phyloP scores from a whole-genome alignment of 2,888 invertebrate species.

The Epirrhoe alternata region DNA sequence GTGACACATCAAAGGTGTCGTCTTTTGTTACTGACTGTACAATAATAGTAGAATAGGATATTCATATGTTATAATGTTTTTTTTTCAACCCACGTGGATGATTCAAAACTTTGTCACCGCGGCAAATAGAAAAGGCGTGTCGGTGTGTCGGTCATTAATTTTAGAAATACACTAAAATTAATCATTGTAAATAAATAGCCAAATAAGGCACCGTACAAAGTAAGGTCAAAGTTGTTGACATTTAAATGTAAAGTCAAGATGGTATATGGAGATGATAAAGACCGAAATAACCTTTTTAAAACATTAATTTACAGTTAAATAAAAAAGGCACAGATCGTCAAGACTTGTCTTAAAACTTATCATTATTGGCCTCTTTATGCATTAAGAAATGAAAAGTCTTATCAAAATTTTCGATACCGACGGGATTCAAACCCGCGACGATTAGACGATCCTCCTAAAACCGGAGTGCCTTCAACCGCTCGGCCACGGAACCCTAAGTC shows the following conservation, averaged over 20 bases:
- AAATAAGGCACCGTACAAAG: conserved; percentile 23
- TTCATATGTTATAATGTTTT: background rate
- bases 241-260: conserved; percentile 1
- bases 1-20: no score
- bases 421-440: no score
- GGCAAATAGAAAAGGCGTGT: conserved; percentile 41
- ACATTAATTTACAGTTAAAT: background rate
- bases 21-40: no score
- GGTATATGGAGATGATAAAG: background rate
- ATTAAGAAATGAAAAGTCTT: no score
- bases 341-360: no score
- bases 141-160: conserved; percentile 20
- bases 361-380: no score
- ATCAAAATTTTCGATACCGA: no score
- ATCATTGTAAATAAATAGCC: conserved; percentile 19
- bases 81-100: conserved; percentile 37
- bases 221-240: conserved; percentile 23
- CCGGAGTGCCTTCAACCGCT: no score
- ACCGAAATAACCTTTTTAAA: background rate
- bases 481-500: no score
- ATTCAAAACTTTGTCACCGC: conserved; percentile 40
- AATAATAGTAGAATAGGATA: background rate
- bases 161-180: conserved; percentile 22
- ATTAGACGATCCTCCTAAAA: no score
- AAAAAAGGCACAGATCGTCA: background rate